A percentile compares a stretch with the other conserved stretches of the same genome.
These are phyloP conservation scores for Drosophila fuyamai DNA, from an alignment of 1,140 invertebrate species.

Conservation along the genomic window DNA sequence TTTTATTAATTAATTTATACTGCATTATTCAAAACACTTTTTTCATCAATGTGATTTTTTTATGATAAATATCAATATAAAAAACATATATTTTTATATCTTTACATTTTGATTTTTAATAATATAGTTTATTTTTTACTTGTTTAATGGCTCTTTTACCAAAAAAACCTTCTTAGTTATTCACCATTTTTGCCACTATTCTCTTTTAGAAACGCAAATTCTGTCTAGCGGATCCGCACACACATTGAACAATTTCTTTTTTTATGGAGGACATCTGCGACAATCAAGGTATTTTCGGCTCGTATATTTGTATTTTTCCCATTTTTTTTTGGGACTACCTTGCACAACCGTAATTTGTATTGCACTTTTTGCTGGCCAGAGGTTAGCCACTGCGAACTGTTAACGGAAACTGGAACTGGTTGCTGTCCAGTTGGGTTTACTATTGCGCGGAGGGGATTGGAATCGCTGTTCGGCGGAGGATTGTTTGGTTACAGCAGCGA, in stretches of 20 bases:
- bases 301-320: slow-evolving; percentile 25
- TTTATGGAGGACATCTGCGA: slow-evolving; percentile 26
- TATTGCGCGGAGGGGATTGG: slow-evolving; percentile 12
- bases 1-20: no score
- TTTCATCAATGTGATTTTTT: no score
- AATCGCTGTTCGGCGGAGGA: slow-evolving; percentile 19
- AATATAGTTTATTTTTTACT: background rate
- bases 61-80: no score
- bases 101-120: background rate
- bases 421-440: slow-evolving; percentile 16
- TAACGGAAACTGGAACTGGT: slow-evolving; percentile 27
- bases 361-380: slow-evolving; percentile 40
- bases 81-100: no score
- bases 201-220: background rate
- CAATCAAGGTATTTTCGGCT: slow-evolving; percentile 58
- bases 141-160: no score
- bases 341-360: slow-evolving; percentile 50
- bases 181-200: background rate
- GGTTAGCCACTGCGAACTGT: slow-evolving; percentile 27
- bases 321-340: slow-evolving; percentile 16
- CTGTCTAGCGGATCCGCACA: slow-evolving; percentile 5
- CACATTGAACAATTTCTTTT: slow-evolving; percentile 32
- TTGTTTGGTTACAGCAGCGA: slow-evolving; percentile 48
- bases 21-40: no score
- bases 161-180: no score